Evolutionary conservation across 2,797 vertebrate species (phyloP), one percentile per base, ranked within the genome.

Genomic region (Poliocrania exsul): DNA sequence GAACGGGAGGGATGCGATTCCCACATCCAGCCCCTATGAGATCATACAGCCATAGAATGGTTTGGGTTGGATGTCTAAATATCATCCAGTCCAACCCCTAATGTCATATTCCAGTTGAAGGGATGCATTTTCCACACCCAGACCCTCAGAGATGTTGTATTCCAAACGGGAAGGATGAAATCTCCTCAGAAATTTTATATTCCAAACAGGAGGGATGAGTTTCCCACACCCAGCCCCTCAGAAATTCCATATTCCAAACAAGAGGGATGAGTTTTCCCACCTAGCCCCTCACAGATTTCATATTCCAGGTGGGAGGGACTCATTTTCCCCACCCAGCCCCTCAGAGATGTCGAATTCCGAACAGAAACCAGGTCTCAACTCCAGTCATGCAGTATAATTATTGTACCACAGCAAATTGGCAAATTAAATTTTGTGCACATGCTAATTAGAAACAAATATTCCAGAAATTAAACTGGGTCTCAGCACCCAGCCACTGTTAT

Each of bases 301-400:
- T 18, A 44, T 33, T 53, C 38, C 53, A 16, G 33, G 20, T 1
- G 8, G 0, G 17, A 29, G 23, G 11, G 11, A 53, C 19, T 21
- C 0, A 1, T 35, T 79, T 33, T 31, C 61, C 69, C 11, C 46
- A 35, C 5, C 15, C 72, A 33, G 70, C 35, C 11, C 23, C 47
- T 16, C 11, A 6, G 72, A 42, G 33, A 56, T 31, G 33, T 10
- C 1, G 0, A 13, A 64, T 38, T 64, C 54, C 0, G 0, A 75
- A 51, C 50, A 51, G 31, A 91, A 80, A 58, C 10, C 73, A 58
- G 58, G 77, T 54, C 80, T 87, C 35, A 4, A 6, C 28, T 81
- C 58, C 0, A 0, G 40, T 15, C 75, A 10, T 2, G 49, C 13
- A 2, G 23, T 28, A 0, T 46, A 71, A 91, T 77, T 56, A 69